Base-by-base conservation (phyloP, 1,140 invertebrate species). In the Aphidius ervi region DNA sequence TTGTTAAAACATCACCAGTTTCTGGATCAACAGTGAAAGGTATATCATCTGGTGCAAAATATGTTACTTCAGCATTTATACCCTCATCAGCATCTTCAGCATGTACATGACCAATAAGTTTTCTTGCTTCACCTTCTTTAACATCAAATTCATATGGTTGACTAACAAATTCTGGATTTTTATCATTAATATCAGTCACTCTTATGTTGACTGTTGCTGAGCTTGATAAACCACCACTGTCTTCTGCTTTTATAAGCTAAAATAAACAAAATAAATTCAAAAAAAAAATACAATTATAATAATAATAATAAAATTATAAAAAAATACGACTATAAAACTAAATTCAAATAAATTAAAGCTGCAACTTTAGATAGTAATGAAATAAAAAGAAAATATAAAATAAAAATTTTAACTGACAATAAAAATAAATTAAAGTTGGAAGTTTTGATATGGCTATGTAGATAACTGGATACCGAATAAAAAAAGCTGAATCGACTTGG, bases 161-260 rank as follows among this genome's bases (percentile, higher is more conserved):
- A 39, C 86, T 85, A 6, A 89, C 83, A 71, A 95, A 95, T 65
- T 89, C 88, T 0, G 89, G 90, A 78, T 90, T 94, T 64, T 94
- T 92, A 67, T 95, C 93, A 69, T 95, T 95, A 45, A 94, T 92
- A 70, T 95, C 93, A 1, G 90, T 92, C 0, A 96, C 89, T 71
- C 88, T 89, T 20, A 96, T 91, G 68, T 93, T 93, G 0, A 95
- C 88, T 2, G 88, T 92, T 0, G 90, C 88, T 2, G 88, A 92
- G 63, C 86, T 91, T 1, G 87, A 88, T 39, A 95, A 75, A 45
- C 90, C 91, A 9, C 90, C 92, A 16, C 87, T 86, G 74, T 96
- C 93, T 74, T 93, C 91, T 0, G 92, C 93, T 81, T 87, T 89
- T 37, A 95, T 86, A 61, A 90, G 81, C 88, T 90, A 70, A 53